These are phyloP conservation scores for Drosophila busckii DNA, from an alignment of 1,140 invertebrate species.

Conservation along the genomic window DNA sequence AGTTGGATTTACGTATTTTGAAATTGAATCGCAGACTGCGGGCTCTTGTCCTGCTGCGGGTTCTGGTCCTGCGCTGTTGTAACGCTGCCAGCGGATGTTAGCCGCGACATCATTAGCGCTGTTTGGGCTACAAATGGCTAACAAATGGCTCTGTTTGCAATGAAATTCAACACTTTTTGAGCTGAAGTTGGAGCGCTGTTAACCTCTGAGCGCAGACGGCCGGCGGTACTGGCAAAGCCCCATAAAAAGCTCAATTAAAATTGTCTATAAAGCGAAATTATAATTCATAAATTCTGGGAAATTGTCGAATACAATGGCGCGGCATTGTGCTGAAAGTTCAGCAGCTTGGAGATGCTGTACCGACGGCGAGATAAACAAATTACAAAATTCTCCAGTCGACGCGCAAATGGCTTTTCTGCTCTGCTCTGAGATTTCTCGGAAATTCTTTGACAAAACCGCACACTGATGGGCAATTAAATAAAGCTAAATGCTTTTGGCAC, in stretches of 20 bases:
- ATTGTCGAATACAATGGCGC: constrained; percentile 65
- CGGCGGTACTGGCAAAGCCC: too few species aligned
- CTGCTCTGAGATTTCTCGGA: constrained; percentile 23
- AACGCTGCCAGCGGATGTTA: constrained; percentile 39
- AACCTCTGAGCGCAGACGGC: constrained; percentile 13
- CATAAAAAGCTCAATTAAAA: constrained; percentile 78
- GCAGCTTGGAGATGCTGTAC: not conserved
- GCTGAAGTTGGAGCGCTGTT: not conserved
- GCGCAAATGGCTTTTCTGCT: too few species aligned
- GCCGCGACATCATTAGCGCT: constrained; percentile 39
- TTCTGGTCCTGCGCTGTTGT: constrained; percentile 23
- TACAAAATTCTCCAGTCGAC: constrained; percentile 43
- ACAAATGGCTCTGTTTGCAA: constrained; percentile 64
- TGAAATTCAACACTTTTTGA: constrained; percentile 55
- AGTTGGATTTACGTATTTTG: constrained; percentile 47
- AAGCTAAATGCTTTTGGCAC: constrained; percentile 21
- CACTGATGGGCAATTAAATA: too few species aligned
- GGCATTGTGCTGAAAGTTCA: constrained; percentile 45
- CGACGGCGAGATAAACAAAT: constrained; percentile 53
- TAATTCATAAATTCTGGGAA: constrained; percentile 78
- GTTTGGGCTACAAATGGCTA: constrained; percentile 53
- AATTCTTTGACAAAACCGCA: constrained; percentile 29
- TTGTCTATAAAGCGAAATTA: constrained; percentile 74
- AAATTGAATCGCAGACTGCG: constrained; percentile 6
- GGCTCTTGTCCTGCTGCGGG: constrained; percentile 16